A percentile compares a stretch with the other conserved stretches of the same genome.
Conservation (phyloP, 35 echinoderm and acorn worm genomes). For the Stichopus chloronotus region DNA sequence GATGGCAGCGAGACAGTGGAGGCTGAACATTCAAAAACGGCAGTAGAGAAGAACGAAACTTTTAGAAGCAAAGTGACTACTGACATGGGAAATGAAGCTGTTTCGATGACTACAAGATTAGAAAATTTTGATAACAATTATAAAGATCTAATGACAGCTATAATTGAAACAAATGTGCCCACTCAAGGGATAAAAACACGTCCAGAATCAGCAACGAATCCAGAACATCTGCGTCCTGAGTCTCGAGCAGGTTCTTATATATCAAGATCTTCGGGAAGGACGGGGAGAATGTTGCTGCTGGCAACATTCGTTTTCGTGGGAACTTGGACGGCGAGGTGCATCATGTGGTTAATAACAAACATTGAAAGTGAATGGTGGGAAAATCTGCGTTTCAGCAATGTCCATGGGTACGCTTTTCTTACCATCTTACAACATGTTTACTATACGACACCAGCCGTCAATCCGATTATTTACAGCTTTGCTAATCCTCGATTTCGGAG, state of each 20-base stretch:
- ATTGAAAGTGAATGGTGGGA: conserved; percentile 42
- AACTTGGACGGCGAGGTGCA: conserved; percentile 76
- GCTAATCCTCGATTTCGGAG: conserved; percentile 71
- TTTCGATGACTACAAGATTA: not conserved
- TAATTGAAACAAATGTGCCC: not conserved
- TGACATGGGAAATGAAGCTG: not conserved
- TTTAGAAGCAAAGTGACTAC: not conserved
- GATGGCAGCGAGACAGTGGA: not conserved
- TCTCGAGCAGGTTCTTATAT: not conserved
- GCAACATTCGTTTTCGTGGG: conserved; percentile 77
- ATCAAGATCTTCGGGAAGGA: conserved; percentile 31
- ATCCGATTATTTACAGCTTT: conserved; percentile 76
- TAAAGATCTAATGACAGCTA: not conserved
- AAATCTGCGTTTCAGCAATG: conserved; percentile 38
- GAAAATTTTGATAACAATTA: not conserved
- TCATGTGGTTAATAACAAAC: conserved; percentile 74
- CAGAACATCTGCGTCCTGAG: not conserved
- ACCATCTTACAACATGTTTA: conserved; percentile 75
- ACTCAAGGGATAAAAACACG: not conserved
- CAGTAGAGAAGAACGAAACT: not conserved
- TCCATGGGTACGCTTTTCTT: conserved; percentile 51
- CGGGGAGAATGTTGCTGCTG: conserved; percentile 78
- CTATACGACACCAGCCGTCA: conserved; percentile 76
- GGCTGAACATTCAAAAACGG: not conserved
- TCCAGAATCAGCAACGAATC: not conserved